phyloP scores from a whole-genome alignment of 2,888 invertebrate genomes.

The Drosophila limbata region DNA sequence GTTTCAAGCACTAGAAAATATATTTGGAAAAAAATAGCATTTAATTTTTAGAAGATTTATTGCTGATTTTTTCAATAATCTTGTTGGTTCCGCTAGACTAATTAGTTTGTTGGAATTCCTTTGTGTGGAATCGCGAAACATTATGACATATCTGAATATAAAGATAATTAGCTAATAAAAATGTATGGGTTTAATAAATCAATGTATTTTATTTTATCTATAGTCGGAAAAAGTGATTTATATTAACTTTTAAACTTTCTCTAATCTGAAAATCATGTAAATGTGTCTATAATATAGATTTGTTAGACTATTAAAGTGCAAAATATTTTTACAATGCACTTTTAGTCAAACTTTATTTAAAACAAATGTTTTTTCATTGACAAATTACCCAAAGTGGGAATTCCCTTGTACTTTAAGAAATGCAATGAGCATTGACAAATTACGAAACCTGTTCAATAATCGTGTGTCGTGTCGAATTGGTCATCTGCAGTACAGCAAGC shows the following conservation, averaged over 20 bases:
- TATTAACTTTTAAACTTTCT: no score
- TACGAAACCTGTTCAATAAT: neutral
- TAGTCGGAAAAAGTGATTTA: no score
- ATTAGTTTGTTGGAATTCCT: neutral
- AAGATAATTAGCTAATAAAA: no score
- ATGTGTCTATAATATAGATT: neutral
- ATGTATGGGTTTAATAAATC: no score
- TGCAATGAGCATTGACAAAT: slow-evolving; percentile 7
- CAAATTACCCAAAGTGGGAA: neutral
- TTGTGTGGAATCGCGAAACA: neutral
- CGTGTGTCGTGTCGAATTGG: slow-evolving; percentile 8
- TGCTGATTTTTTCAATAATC: neutral
- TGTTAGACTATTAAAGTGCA: neutral
- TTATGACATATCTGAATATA: neutral
- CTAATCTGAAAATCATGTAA: no score
- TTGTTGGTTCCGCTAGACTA: neutral
- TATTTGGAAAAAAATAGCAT: neutral
- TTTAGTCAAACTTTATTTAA: neutral
- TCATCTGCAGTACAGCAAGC: slow-evolving; percentile 17
- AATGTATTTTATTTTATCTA: no score
- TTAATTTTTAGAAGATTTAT: neutral
- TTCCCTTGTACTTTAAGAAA: neutral
- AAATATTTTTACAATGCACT: neutral
- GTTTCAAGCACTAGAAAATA: slow-evolving; percentile 84
- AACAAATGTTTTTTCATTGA: neutral